Percentiles rank a stretch among this genome's conserved stretches.
These are phyloP conservation scores for Drosophila cognata DNA, from an alignment of 2,888 invertebrate genomes.

Conservation along the genomic window DNA sequence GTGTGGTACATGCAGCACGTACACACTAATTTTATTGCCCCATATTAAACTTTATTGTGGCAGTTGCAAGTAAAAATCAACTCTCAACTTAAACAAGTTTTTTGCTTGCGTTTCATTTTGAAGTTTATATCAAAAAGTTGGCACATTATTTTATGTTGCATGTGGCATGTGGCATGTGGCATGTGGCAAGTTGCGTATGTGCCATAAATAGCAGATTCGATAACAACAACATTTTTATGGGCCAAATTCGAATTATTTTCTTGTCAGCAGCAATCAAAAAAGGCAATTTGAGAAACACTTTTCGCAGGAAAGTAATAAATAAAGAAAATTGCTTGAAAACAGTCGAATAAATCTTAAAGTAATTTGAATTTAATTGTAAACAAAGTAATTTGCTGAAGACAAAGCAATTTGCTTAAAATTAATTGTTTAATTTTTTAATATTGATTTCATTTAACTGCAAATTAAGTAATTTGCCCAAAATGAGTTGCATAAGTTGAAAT, in stretches of 20 bases:
- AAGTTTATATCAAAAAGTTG: conserved; percentile 10
- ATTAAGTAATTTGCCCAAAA: neutral
- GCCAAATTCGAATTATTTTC: neutral
- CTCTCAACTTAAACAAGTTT: conserved; percentile 16
- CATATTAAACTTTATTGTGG: conserved; percentile 17
- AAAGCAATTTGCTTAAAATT: neutral
- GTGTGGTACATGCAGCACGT: conserved; percentile 12
- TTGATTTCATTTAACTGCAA: neutral
- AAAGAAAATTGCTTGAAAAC: neutral
- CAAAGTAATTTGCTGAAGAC: neutral
- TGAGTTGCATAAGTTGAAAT: neutral
- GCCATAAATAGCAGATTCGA: conserved; percentile 40
- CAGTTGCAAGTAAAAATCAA: conserved; percentile 10
- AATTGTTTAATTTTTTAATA: no score
- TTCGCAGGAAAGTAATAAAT: neutral
- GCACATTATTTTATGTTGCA: conserved; percentile 7
- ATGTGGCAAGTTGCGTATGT: conserved; percentile 51
- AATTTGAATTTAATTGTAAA: neutral
- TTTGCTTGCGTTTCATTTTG: neutral
- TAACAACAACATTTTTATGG: conserved; percentile 16
- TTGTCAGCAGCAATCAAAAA: neutral
- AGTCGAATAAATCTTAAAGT: neutral
- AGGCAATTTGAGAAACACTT: neutral
- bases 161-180: conserved; percentile 3
- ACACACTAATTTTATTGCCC: conserved; percentile 27